These are phyloP conservation scores for Hozukius guyotensis DNA, from an alignment of 2,797 vertebrate species.

Conservation along the genomic window DNA sequence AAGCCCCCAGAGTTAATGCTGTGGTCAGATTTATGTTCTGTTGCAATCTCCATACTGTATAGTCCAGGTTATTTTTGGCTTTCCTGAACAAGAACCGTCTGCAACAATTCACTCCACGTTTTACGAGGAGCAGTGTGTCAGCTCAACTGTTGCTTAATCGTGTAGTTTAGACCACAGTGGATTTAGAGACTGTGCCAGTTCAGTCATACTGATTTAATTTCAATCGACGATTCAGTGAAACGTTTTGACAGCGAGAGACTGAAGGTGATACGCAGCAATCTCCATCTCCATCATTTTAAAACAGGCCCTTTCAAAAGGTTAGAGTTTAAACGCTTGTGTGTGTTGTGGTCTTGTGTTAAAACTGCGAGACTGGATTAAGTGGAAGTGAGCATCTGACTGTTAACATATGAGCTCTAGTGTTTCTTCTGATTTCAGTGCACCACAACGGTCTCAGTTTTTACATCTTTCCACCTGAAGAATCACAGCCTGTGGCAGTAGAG, in stretches of 20 bases:
- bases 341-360: not conserved
- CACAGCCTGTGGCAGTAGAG: not conserved
- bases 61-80: constrained; percentile 13
- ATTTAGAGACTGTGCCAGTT: constrained; percentile 25
- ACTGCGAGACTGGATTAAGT: constrained; percentile 1
- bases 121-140: constrained; percentile 9
- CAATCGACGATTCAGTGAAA: not conserved
- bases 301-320: not conserved
- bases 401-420: not conserved
- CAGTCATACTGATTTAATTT: constrained; percentile 15
- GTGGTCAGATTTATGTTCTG: constrained; percentile 36
- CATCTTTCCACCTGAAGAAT: not conserved
- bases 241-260: not conserved
- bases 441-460: not conserved
- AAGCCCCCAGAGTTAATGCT: not conserved
- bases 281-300: not conserved
- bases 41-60: constrained; percentile 20
- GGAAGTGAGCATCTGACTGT: not conserved
- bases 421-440: too few species aligned
- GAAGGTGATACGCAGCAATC: not conserved
- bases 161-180: not conserved
- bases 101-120: constrained; percentile 26
- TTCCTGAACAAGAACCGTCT: constrained; percentile 7
- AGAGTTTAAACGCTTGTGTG: not conserved
- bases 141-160: constrained; percentile 32